phyloP scores from a whole-genome alignment of 1,140 invertebrate genomes.

The Galleria mellonella region DNA sequence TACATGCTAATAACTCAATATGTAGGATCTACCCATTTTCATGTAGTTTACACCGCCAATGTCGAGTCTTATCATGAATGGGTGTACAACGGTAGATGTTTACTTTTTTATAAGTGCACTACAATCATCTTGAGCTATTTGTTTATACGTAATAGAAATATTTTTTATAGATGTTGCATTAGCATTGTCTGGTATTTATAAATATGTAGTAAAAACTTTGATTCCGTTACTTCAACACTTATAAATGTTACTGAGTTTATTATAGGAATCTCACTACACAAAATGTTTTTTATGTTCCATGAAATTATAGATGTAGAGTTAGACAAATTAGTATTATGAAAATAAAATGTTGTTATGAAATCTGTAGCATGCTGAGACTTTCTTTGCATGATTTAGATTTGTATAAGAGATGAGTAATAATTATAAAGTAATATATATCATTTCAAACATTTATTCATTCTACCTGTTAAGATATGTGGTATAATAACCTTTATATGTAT shows the following conservation, averaged over 20 bases:
- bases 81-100: too few species aligned
- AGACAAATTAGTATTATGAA: slow-evolving; percentile 45
- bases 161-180: too few species aligned
- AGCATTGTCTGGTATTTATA: too few species aligned
- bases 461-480: slow-evolving; percentile 32
- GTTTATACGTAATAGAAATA: too few species aligned
- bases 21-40: too few species aligned
- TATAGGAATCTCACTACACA: slow-evolving; percentile 56
- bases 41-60: too few species aligned
- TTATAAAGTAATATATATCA: slow-evolving; percentile 27
- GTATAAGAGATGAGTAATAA: slow-evolving; percentile 41
- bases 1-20: too few species aligned
- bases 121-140: too few species aligned
- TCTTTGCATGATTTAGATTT: slow-evolving; percentile 61
- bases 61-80: too few species aligned
- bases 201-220: too few species aligned
- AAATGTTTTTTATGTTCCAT: slow-evolving; percentile 38
- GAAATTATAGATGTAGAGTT: slow-evolving; percentile 39
- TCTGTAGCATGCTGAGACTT: slow-evolving; percentile 54
- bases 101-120: too few species aligned
- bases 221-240: too few species aligned
- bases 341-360: slow-evolving; percentile 55
- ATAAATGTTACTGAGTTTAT: slow-evolving; percentile 19
- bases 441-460: slow-evolving; percentile 27
- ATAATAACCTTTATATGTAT: slow-evolving; percentile 49